phyloP scores from a whole-genome alignment of 2,797 vertebrate genomes.

The Scyliorhinus canicula region DNA sequence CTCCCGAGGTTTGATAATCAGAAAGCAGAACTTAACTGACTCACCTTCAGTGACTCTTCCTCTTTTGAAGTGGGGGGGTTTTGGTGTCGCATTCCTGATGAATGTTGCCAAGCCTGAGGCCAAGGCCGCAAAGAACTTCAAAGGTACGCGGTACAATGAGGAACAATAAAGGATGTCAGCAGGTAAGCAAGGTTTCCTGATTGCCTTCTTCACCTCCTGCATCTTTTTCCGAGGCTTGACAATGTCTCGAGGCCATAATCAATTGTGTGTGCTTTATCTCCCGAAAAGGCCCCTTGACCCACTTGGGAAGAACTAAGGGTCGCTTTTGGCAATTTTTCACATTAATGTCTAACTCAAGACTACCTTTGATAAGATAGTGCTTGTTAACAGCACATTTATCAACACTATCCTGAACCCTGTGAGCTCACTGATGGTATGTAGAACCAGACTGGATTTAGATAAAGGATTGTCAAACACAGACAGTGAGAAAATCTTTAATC shows the following conservation, averaged over 20 bases:
- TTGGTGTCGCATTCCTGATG: not conserved
- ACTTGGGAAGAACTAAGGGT: not conserved
- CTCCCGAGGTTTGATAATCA: not conserved
- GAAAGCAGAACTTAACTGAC: not conserved
- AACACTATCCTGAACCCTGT: not conserved
- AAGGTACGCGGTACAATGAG: not conserved
- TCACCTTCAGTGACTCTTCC: not conserved
- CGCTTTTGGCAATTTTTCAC: conserved; percentile 18
- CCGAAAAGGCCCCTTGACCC: not conserved
- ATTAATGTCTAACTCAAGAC: conserved; percentile 19
- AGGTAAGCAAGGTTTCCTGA: not conserved
- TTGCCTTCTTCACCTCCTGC: not conserved
- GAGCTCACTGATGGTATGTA: conserved; percentile 5
- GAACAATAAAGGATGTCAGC: not conserved
- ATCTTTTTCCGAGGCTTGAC: not conserved
- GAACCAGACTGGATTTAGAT: conserved; percentile 17
- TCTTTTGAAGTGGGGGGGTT: not conserved
- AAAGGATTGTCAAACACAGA: conserved; percentile 25
- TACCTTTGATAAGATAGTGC: conserved; percentile 15
- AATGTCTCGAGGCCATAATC: not conserved
- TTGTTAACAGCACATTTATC: conserved; percentile 23
- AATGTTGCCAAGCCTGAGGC: not conserved
- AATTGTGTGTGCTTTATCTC: not conserved
- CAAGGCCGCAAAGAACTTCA: not conserved
- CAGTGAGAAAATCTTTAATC: conserved; percentile 22